A percentile compares a stretch with the other conserved stretches of the same genome.
Evolutionary conservation across 2,113 vertebrate species (phyloP).

Genomic region (Lipophrys pholis): DNA sequence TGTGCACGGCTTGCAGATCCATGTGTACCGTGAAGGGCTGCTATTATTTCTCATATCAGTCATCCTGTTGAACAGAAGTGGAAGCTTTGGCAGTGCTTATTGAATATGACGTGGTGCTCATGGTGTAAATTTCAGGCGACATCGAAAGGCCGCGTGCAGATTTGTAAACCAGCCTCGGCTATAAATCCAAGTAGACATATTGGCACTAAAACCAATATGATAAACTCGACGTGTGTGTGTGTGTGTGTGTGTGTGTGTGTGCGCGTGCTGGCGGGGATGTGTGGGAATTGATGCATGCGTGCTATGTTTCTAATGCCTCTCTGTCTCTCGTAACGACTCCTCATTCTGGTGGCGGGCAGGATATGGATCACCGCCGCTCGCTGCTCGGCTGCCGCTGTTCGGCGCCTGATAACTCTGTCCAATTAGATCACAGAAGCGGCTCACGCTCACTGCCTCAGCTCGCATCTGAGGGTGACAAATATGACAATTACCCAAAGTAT

Average conservation of each 20-base stretch:
- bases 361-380: slow-evolving; percentile 60
- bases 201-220: slow-evolving; percentile 36
- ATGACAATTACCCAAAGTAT: slow-evolving; percentile 71
- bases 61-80: too few species aligned
- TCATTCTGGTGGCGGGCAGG: slow-evolving; percentile 58
- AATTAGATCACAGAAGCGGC: slow-evolving; percentile 63
- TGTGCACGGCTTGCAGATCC: too few species aligned
- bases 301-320: slow-evolving; percentile 52
- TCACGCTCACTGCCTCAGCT: slow-evolving; percentile 32
- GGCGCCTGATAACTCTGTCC: slow-evolving; percentile 69
- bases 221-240: slow-evolving; percentile 20
- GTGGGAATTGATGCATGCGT: slow-evolving; percentile 48
- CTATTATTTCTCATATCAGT: too few species aligned
- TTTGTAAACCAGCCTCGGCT: slow-evolving; percentile 19
- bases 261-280: slow-evolving; percentile 11
- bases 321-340: slow-evolving; percentile 56
- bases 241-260: slow-evolving; percentile 22
- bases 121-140: slow-evolving; percentile 15
- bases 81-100: background rate
- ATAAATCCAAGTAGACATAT: slow-evolving; percentile 41
- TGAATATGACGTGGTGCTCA: background rate
- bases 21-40: too few species aligned
- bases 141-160: background rate
- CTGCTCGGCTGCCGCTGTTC: slow-evolving; percentile 36
- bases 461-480: slow-evolving; percentile 65